Percentiles rank a stretch among this genome's conserved stretches.
phyloP scores from a whole-genome alignment of 1,140 invertebrate species.

The Drosophila fuyamai region DNA sequence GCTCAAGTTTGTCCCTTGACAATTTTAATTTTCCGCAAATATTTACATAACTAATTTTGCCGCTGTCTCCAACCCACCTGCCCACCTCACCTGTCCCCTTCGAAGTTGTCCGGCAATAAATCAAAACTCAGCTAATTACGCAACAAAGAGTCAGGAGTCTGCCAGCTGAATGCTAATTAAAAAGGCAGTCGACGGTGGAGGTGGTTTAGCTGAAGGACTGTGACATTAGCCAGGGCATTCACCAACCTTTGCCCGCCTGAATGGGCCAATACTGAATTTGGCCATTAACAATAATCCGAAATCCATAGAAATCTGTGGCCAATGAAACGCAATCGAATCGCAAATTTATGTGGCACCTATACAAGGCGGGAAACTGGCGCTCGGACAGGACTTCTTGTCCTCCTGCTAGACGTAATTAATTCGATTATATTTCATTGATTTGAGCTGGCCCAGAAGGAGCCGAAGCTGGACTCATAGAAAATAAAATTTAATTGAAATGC shows the following conservation, averaged over 20 bases:
- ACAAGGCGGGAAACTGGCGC: slow-evolving; percentile 7
- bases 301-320: slow-evolving; percentile 72
- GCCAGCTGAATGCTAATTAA: slow-evolving; percentile 76
- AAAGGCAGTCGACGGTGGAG: slow-evolving; percentile 12
- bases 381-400: slow-evolving; percentile 12
- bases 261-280: slow-evolving; percentile 62
- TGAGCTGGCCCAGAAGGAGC: slow-evolving; percentile 43
- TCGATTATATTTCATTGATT: slow-evolving; percentile 84
- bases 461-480: slow-evolving; percentile 62
- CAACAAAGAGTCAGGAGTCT: slow-evolving; percentile 72
- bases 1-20: slow-evolving; percentile 60
- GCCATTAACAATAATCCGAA: slow-evolving; percentile 75
- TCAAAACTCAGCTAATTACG: slow-evolving; percentile 83
- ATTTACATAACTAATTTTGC: slow-evolving; percentile 72
- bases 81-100: slow-evolving; percentile 26
- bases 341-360: slow-evolving; percentile 76
- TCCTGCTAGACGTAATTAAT: slow-evolving; percentile 78
- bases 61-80: slow-evolving; percentile 4
- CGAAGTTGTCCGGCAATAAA: slow-evolving; percentile 67
- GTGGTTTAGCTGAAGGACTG: slow-evolving; percentile 21
- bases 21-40: slow-evolving; percentile 77
- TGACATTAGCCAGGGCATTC: slow-evolving; percentile 34
- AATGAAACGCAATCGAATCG: slow-evolving; percentile 75
- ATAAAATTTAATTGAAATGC: slow-evolving; percentile 84
- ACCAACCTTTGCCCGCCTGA: slow-evolving; percentile 10